Base-by-base conservation (phyloP, 92 coral and sea anemone genomes). In the Parazoanthus atlanticus region DNA sequence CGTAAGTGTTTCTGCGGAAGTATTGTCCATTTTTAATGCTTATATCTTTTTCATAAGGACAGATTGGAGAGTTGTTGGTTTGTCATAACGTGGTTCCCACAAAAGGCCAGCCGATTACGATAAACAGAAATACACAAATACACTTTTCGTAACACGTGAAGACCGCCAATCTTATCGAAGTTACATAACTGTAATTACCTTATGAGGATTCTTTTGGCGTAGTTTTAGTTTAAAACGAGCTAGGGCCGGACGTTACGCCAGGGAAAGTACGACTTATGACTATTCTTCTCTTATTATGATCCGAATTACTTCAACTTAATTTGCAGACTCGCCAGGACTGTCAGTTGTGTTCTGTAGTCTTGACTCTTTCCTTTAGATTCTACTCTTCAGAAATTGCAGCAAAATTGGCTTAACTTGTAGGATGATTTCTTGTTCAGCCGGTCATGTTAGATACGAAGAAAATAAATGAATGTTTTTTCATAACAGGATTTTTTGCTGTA, bases 101-200 rank as follows among this genome's bases (percentile, higher is more conserved):
- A 43, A 67, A 41, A 84, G 8, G 17, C 64, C 8, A 40, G 41
- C 77, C 40, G 36, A 40, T 69, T 17, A 74, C 28, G 46, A 32
- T 69, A 67, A 28, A 84, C 11, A 34, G 8, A 41, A 38, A 67
- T 8, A 32, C 32, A 6, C 13, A n/a, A 38, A 82, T n/a, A n/a
- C 76, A 30, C 8, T 32, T 81, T 43, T 71, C 38, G 49, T 13
- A 73, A 52, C 66, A 69, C 78, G 66, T 83, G 78, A 83, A 67
- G 73, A 40, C 64, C 23, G 49, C 12, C 29, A 56, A 46, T 26
- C 5, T 8, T 43, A 29, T 69, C 70, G 78, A 38, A 30, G 43
- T 46, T 65, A 46, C 26, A 23, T 3, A 21, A 23, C 69, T 56
- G 21, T 13, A 56, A 36, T 21, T 38, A 38, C 41, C 41, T 67